Base-by-base conservation (phyloP, 2,888 invertebrate species). In the Lasioglossum morio region DNA sequence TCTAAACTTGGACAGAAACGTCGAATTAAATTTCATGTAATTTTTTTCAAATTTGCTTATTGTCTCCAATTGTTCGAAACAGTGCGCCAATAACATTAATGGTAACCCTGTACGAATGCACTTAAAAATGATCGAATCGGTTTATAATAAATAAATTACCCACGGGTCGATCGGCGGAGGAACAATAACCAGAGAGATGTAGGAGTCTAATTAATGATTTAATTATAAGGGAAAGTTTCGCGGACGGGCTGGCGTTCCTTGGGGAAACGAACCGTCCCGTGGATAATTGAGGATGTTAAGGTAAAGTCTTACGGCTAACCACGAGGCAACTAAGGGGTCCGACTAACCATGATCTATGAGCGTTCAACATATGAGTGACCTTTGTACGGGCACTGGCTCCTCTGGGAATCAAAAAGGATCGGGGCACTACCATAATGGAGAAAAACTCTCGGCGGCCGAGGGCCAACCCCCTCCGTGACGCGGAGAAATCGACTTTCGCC, bases 341-440 rank as follows among this genome's bases (percentile, higher is more conserved):
- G 88, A 83, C 93, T 94, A 94, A 94, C 93, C 93, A 94, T 94
- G 94, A 94, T 94, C 92, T 94, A 94, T 93, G 93, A 91, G 89
- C 91, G 89, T 85, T 79, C 89, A 92, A 91, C 92, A 91, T 93
- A 94, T 93, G 94, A 94, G 91, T 93, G 93, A 94, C 94, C 94
- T 94, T 93, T 93, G 93, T 92, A 91, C 92, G 88, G 82, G 81
- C 14, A 87, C 78, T 46, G 81, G 81, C 87, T 89, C 92, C 90
- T 78, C 53, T 81, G 93, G 92, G 93, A 92, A 91, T 93, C 85
- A 85, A 89, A 87, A 23, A 88, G 91, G 90, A 85, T 91, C 88
- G 91, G 43, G 86, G 73, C 79, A 82, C 86, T 66, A 63, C 72
- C 78, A 77, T 92, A 92, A 93, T 92, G 89, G 89, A 92, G 92